Evolutionary conservation across 2,888 invertebrate genomes (phyloP).

Genomic region (Laothoe populi): DNA sequence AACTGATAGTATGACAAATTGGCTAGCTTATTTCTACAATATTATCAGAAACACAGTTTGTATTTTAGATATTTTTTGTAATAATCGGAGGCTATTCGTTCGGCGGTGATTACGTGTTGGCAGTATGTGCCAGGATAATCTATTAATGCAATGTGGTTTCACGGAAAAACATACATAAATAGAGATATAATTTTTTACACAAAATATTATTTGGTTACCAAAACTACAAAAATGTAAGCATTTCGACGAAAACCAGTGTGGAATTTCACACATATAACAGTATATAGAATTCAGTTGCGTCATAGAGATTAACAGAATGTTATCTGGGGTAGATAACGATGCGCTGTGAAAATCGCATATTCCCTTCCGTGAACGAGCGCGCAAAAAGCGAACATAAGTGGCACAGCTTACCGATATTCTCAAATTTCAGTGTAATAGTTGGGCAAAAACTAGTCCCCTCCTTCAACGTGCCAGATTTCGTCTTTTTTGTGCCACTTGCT

Average conservation of each 20-base stretch:
- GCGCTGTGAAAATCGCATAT: constrained; percentile 43
- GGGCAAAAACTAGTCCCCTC: constrained; percentile 40
- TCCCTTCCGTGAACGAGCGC: constrained; percentile 36
- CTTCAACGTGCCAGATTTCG: constrained; percentile 37
- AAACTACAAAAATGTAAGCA: constrained; percentile 2
- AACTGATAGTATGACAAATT: neutral
- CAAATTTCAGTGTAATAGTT: constrained; percentile 37
- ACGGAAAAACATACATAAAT: no score
- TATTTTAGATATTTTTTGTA: neutral
- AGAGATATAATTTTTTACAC: no score
- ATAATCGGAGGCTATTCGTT: no score
- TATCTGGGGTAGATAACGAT: constrained; percentile 62
- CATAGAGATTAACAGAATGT: constrained; percentile 63
- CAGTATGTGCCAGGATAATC: no score
- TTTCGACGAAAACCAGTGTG: constrained; percentile 1
- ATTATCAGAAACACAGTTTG: neutral
- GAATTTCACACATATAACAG: constrained; percentile 38
- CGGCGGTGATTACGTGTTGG: neutral
- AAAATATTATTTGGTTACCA: neutral
- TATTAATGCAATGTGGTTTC: no score
- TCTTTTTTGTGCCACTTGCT: constrained; percentile 35
- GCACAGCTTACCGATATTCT: constrained; percentile 39
- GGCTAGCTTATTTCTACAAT: neutral
- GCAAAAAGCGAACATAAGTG: constrained; percentile 34
- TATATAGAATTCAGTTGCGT: constrained; percentile 53